Base-by-base conservation (phyloP, 2,113 vertebrate genomes). In the Rhineura floridana region DNA sequence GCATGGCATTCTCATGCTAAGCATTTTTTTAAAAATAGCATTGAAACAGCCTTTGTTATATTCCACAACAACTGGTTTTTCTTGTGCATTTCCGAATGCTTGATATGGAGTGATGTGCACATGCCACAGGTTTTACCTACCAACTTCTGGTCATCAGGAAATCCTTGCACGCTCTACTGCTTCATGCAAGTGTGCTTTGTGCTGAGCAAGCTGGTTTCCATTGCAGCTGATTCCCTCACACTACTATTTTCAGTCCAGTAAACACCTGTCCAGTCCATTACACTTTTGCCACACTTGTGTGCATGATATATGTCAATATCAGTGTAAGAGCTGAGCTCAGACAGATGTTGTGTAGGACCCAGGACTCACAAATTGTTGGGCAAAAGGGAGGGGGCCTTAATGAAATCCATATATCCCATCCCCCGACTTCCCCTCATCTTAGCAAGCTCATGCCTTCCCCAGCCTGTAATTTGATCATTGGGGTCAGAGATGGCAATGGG, bases 11-110 rank as follows among this genome's bases (percentile, higher is more conserved):
- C 33, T 59, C 36, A 62, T 46, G 23, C 21, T 8, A 6, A 55
- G 77, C 21, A 25, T 17, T 10, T 11, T 8, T 19, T 55, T 81
- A 19, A 46, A 36, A 70, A 86, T 62, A 76, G 42, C 59, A 28
- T 67, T 7, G 2, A 48, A 23, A 25, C 8, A 44, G 8, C 2
- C 33, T 84, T 75, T 90, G 33, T 91, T 83, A 83, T 80, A 91
- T 23, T 88, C 21, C 23, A 30, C 86, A 55, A 33, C 70, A 92
- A 85, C 23, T 55, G 52, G 48, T 19, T 85, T 39, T 52, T 87
- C 79, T 80, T 70, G 70, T 46, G 75, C 44, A 52, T 87, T 67
- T 77, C 39, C 81, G 44, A 84, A 52, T 21, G 73, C 13, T 90
- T 67, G 13, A 36, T 73, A 84, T 17, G 17, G 59, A 91, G 84